These are phyloP conservation scores for Ailurus styani DNA, from an alignment of 2,113 vertebrate genomes.

Conservation along the genomic window DNA sequence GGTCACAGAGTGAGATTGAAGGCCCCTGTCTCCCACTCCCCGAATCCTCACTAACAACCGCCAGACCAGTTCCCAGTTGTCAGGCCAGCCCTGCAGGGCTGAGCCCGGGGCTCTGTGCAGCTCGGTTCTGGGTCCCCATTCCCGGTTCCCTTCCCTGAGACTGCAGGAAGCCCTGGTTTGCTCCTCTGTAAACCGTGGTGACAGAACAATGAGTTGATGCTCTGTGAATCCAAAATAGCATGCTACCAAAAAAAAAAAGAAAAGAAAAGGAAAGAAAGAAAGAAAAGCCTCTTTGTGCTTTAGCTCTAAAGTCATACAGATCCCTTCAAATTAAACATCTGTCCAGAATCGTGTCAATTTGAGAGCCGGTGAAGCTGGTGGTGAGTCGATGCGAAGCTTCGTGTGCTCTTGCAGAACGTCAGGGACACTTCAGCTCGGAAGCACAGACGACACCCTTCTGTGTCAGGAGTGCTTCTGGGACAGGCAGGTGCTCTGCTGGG, in stretches of 20 bases:
- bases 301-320: background rate
- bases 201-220: background rate
- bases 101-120: background rate
- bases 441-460: background rate
- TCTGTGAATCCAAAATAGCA: background rate
- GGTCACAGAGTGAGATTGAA: background rate
- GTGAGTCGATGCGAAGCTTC: background rate
- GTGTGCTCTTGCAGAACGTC: background rate
- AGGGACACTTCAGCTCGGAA: background rate
- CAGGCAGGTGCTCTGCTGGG: background rate
- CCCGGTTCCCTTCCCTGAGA: fast-evolving
- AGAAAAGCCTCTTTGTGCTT: background rate
- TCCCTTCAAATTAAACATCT: background rate
- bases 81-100: background rate
- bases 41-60: background rate
- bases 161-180: background rate
- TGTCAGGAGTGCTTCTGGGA: background rate
- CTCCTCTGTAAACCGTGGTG: background rate
- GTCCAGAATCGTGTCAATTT: background rate
- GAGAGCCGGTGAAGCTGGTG: background rate
- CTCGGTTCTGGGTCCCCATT: background rate
- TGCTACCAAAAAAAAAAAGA: background rate
- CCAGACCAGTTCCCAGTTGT: background rate
- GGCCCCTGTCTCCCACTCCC: background rate
- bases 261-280: background rate